Percentiles rank a stretch among this genome's conserved stretches.
phyloP scores from a whole-genome alignment of 2,888 invertebrate genomes.

The Synanthedon vespiformis region DNA sequence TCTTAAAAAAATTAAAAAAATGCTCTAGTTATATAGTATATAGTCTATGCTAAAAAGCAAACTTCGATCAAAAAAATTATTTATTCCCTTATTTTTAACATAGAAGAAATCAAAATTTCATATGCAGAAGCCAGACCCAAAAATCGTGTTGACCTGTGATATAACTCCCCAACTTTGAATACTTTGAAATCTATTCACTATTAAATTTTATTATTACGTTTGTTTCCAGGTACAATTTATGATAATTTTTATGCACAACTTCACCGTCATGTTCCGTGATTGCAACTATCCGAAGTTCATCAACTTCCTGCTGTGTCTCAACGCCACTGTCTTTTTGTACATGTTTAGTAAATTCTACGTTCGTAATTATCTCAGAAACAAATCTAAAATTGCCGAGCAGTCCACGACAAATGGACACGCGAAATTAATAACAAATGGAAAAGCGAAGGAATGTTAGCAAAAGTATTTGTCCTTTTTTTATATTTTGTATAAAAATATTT shows the following conservation, averaged over 20 bases:
- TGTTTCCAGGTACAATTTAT: constrained; percentile 78
- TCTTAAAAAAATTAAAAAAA: no score
- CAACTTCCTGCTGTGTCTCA: constrained; percentile 74
- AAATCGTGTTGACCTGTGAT: no score
- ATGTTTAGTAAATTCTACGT: constrained; percentile 84
- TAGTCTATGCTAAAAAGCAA: no score
- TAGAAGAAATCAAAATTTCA: no score
- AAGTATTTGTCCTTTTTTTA: not conserved
- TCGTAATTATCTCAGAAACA: constrained; percentile 68
- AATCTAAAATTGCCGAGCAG: constrained; percentile 6
- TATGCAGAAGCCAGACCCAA: no score
- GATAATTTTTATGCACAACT: constrained; percentile 79
- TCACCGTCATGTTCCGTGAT: constrained; percentile 74
- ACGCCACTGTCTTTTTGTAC: constrained; percentile 79
- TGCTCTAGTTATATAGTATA: no score
- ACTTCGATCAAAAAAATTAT: no score
- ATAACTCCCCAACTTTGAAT: no score
- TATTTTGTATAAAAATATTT: not conserved
- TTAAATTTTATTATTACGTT: not conserved
- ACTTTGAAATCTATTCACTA: not conserved
- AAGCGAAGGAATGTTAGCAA: constrained; percentile 39
- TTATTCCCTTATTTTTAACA: no score
- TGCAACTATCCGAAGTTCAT: constrained; percentile 80
- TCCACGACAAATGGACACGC: constrained; percentile 24
- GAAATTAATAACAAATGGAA: constrained; percentile 1